Evolutionary conservation across 2,113 vertebrate genomes (phyloP), one percentile per base, ranked within the genome.

Genomic region (Megaceryle maxima): DNA sequence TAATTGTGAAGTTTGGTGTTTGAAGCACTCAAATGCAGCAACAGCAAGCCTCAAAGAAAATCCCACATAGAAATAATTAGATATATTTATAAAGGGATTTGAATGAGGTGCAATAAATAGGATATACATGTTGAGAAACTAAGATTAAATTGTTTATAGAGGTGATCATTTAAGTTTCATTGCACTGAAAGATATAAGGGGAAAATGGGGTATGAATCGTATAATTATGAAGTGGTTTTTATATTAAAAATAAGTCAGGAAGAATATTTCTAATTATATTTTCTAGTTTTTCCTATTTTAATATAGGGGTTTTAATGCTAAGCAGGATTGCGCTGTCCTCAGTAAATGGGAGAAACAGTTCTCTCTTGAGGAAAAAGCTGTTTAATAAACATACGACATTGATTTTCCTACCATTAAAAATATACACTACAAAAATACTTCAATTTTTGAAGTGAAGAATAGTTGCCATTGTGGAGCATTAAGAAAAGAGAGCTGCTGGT

Each of bases 1-100:
- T 96, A 95, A 91, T 95, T 84, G 50, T 88, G 73, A 67, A 83
- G 90, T 94, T 73, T 79, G 35, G 20, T 88, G 92, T 91, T 91
- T 76, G 57, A 73, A 87, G 70, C 55, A 35, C 78, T 91, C 48
- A 76, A 83, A 69, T 91, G 37, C 39, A 84, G 64, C 83, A 89
- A 83, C 31, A 89, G 35, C 50, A 79, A 76, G 37, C 74, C 92
- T 95, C 87, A 96, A 95, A 96, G 88, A 86, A 86, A 83, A 70
- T 88, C 60, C 57, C 46, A 16, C 29, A 41, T 39, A 79, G 90
- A 39, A 95, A 76, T 95, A 93, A 92, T 88, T 84, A 63, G 13
- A 94, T 63, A 41, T 51, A 53, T 39, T 41, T 6, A 87, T 13
- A 55, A n/a, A 83, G 4, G 41, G 14, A 37, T 84, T 95, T 92